Base-by-base conservation (phyloP, 2,113 vertebrate genomes). In the Misgurnus anguillicaudatus region DNA sequence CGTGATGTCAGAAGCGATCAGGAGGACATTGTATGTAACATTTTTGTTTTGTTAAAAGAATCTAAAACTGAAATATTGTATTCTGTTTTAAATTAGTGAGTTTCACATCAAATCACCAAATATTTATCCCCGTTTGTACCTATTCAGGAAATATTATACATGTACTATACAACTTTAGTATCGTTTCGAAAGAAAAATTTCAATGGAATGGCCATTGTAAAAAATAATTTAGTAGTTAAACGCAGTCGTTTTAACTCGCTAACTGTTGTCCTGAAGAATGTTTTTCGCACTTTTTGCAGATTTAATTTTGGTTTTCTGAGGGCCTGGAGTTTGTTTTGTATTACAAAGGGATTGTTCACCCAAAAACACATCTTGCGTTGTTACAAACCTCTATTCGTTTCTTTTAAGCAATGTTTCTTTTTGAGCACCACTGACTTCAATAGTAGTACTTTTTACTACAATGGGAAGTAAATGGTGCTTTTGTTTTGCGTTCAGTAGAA, bases 61-160 rank as follows among this genome's bases (percentile, higher is more conserved):
- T 57, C 55, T 74, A 74, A 65, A 73, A 47, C 72, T 62, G 13
- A 73, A 72, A 74, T 80, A 74, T 66, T 74, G 78, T 80, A 80
- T 74, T 72, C 70, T 64, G 62, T 84, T 84, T 84, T 78, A 84
- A 84, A 81, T 81, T 78, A 76, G 47, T 62, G 79, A 66, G 61
- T 70, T 67, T 78, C 73, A 77, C 79, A 84, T 78, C 48, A 48
- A 81, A 62, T 81, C 79, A 75, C 39, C 82, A 77, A 64, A 62
- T 78, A 77, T 80, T 75, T 74, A 69, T 80, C 66, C 45, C 73
- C 72, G 78, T 80, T 83, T 76, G 65, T 83, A 64, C 77, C 74
- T 73, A 80, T 70, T 55, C 70, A 51, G 72, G 74, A 81, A 71
- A 76, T 72, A 83, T 71, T 66, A 68, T 71, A 79, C 65, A 76